Evolutionary conservation across 2,113 vertebrate genomes (phyloP).

Genomic region (Etheostoma cragini): DNA sequence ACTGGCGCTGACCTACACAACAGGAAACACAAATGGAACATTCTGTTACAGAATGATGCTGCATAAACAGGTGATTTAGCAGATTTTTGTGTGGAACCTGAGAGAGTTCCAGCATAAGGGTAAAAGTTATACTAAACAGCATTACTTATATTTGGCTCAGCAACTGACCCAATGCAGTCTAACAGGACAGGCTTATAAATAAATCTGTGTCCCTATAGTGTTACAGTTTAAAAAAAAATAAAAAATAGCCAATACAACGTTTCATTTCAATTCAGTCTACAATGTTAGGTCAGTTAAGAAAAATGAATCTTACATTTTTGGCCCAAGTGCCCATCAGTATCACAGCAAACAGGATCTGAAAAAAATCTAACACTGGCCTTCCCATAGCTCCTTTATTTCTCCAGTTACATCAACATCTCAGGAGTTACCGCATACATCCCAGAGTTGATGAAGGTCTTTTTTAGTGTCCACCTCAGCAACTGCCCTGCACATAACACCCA

Average conservation of each 20-base stretch:
- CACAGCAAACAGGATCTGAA: constrained; percentile 53
- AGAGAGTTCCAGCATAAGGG: background rate
- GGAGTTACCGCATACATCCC: background rate
- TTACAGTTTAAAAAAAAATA: background rate
- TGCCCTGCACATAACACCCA: constrained; percentile 8
- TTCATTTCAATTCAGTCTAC: background rate
- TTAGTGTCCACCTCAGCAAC: constrained; percentile 3
- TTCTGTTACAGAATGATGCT: background rate
- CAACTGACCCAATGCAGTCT: background rate
- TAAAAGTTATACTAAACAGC: background rate
- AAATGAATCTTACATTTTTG: constrained; percentile 62
- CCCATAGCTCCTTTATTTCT: constrained; percentile 49
- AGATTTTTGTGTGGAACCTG: background rate
- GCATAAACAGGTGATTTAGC: constrained; percentile 1
- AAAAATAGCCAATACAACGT: background rate
- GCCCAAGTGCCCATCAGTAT: constrained; percentile 46
- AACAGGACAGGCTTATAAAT: background rate
- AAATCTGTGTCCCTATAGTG: background rate
- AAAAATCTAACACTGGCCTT: background rate
- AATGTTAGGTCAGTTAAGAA: background rate
- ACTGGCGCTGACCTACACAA: background rate
- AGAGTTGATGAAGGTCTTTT: background rate
- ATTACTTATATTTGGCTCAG: background rate
- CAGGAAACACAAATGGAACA: constrained; percentile 13
- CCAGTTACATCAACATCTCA: constrained; percentile 10